A percentile compares a stretch with the other conserved stretches of the same genome.
Evolutionary conservation across 1,140 invertebrate genomes (phyloP).

Genomic region (Berghia stephanieae): DNA sequence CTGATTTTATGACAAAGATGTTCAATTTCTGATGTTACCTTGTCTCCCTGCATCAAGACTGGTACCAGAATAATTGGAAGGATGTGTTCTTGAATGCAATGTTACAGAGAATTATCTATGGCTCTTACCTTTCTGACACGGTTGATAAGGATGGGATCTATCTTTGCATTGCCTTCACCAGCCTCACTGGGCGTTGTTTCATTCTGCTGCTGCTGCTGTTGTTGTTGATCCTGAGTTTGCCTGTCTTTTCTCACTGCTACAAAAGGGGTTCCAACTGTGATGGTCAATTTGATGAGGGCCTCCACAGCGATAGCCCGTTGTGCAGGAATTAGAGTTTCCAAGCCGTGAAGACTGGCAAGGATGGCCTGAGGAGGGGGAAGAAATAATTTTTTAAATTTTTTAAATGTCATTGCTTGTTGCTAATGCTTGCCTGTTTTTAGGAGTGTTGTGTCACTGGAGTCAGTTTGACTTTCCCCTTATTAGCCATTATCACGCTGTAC

Average conservation of each 20-base stretch:
- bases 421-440: too few species aligned
- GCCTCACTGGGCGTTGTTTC: background rate
- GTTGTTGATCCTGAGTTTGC: background rate
- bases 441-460: too few species aligned
- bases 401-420: too few species aligned
- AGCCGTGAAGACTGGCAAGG: slow-evolving; percentile 13
- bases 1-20: too few species aligned
- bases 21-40: too few species aligned
- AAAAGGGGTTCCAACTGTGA: background rate
- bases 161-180: background rate
- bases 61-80: too few species aligned
- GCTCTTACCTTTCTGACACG: too few species aligned
- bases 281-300: background rate
- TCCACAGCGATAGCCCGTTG: background rate
- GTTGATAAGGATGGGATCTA: too few species aligned
- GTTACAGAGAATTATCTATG: too few species aligned
- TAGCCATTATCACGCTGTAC: background rate
- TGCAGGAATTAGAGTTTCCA: background rate
- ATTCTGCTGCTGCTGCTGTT: background rate
- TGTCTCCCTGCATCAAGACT: too few species aligned
- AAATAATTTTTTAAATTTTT: background rate
- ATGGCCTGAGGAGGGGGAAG: slow-evolving; percentile 5
- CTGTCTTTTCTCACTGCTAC: background rate
- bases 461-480: background rate
- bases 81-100: too few species aligned